Evolutionary conservation across 2,888 invertebrate species (phyloP).

Genomic region (Coenonympha arcania): DNA sequence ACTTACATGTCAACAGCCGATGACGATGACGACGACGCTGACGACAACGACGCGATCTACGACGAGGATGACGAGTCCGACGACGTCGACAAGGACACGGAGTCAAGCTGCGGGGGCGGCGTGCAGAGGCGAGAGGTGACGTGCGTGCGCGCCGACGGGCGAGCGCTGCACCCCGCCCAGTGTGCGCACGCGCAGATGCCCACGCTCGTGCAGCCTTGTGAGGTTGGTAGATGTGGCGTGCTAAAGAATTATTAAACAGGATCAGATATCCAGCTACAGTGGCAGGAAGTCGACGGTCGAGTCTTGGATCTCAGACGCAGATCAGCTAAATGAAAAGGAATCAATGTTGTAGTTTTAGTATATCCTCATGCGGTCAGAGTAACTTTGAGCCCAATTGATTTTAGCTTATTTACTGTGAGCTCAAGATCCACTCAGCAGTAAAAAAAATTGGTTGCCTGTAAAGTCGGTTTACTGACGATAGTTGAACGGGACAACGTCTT

Average conservation of each 20-base stretch:
- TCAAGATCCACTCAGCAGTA: no score
- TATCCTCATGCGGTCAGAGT: no score
- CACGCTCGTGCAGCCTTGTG: conserved; percentile 71
- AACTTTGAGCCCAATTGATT: no score
- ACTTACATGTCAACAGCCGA: conserved; percentile 18
- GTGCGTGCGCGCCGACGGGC: conserved; percentile 68
- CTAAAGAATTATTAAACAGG: neutral
- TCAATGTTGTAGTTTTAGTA: no score
- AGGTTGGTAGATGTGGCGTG: conserved; percentile 38
- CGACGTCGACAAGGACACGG: conserved; percentile 34
- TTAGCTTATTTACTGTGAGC: no score
- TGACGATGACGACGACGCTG: conserved; percentile 49
- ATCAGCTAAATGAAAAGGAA: no score
- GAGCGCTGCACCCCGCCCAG: conserved; percentile 60
- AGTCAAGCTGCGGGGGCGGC: conserved; percentile 73
- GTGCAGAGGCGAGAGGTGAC: conserved; percentile 73
- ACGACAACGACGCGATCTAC: conserved; percentile 56
- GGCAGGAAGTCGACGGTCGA: no score
- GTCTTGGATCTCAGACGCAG: no score
- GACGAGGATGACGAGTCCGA: conserved; percentile 49
- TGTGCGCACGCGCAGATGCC: conserved; percentile 70
- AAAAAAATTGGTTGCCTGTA: no score
- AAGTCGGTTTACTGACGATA: no score
- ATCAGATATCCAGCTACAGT: no score
- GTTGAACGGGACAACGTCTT: no score